Evolutionary conservation across 2,797 vertebrate genomes (phyloP), one percentile per base, ranked within the genome.

Genomic region (Sphenodon punctatus): DNA sequence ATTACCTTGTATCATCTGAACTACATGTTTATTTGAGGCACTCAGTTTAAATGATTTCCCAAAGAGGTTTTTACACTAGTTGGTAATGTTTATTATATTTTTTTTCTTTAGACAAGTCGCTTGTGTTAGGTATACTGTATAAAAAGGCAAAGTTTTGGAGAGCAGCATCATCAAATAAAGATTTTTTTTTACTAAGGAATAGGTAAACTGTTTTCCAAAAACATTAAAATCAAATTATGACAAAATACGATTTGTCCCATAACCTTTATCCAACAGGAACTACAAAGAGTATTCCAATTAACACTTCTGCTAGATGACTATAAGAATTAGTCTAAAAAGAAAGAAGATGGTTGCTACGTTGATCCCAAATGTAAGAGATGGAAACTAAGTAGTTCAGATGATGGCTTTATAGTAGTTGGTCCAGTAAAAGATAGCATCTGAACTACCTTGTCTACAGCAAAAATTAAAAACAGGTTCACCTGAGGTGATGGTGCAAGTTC

Each of bases 141-240:
- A 13, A 78, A 88, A 87, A 34, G 43, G 75, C 66, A 89, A 75
- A 76, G 41, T 42, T 25, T 88, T n/a, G n/a, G 75, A 84, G 82
- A 68, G 51, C 45, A 88, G 78, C 69, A 56, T 69, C 79, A 77
- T 81, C 38, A 78, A 84, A 89, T 43, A 76, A 90, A 75, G 78
- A 74, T n/a, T n/a, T 60, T 38, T 75, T 46, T 60, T 66, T 64
- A 34, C 11, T 82, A 84, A 13, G 3, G 3, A 3, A 68, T 41
- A 23, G 38, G 53, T 55, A 12, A 23, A n/a, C n/a, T 60, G 69
- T 27, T 87, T 0, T 13, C 41, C 20, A 7, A 70, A 75, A 81
- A 41, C 58, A 83, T 63, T 49, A 39, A 68, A 63, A 41, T 60
- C 45, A 83, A 70, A 63, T 82, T 43, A 75, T 5, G 0, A 0